Percentiles rank a stretch among this genome's conserved stretches.
These are phyloP conservation scores for Melanotaenia parkinsoni DNA, from an alignment of 2,797 vertebrate species.

Conservation along the genomic window DNA sequence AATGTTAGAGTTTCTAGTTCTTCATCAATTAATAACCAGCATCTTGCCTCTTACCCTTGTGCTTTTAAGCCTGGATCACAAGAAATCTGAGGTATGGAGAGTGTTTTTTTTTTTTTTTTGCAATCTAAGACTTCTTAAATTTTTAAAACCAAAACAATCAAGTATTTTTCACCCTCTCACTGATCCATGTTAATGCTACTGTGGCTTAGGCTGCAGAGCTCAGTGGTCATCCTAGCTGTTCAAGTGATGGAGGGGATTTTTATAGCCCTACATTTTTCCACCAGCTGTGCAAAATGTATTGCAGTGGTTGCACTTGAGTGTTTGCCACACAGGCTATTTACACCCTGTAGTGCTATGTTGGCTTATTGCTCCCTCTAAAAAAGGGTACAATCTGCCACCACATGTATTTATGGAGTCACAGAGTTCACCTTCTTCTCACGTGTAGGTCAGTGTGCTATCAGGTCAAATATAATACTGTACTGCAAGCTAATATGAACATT, in stretches of 20 bases:
- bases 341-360: slow-evolving; percentile 50
- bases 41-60: neutral
- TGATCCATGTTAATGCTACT: slow-evolving; percentile 14
- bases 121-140: neutral
- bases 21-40: neutral
- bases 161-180: slow-evolving; percentile 12
- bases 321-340: slow-evolving; percentile 65
- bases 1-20: neutral
- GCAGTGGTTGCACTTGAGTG: slow-evolving; percentile 61
- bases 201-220: slow-evolving; percentile 22
- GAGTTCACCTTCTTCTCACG: slow-evolving; percentile 52
- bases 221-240: slow-evolving; percentile 50
- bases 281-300: slow-evolving; percentile 67
- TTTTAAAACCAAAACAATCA: neutral
- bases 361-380: slow-evolving; percentile 48
- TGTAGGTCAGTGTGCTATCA: slow-evolving; percentile 71
- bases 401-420: slow-evolving; percentile 55
- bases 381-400: slow-evolving; percentile 57
- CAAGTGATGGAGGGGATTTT: slow-evolving; percentile 49
- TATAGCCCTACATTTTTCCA: slow-evolving; percentile 67
- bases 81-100: neutral
- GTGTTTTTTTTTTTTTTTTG: neutral
- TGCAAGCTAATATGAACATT: slow-evolving; percentile 52
- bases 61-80: neutral
- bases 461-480: slow-evolving; percentile 65